Base-by-base conservation (phyloP, 1,140 invertebrate species). In the Drosophila mauritiana region DNA sequence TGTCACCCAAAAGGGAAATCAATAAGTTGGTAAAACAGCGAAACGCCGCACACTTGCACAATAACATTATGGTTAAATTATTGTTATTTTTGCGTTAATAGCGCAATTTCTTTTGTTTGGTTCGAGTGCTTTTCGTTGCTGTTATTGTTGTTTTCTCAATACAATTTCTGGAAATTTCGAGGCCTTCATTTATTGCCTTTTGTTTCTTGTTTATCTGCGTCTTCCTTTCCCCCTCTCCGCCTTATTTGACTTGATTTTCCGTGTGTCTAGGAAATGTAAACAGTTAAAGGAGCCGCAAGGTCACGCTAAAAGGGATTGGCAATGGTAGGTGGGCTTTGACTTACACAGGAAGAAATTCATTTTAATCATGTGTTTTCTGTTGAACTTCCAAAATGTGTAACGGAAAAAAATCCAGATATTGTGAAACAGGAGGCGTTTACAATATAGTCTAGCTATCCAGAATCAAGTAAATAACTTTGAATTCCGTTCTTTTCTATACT, bases 21-120 rank as follows among this genome's bases (percentile, higher is more conserved):
- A 74, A 85, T 85, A 85, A 74, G 70, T 86, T 78, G 74, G n/a
- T 63, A 74, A 86, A 69, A 86, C 62, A 81, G 65, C 48, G 3
- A 75, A 57, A 75, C 48, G 57, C 27, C 57, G 58, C 69, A 54
- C 59, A 63, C 59, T 59, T 25, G 10, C 7, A 59, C 22, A 65
- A 64, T 58, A 20, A 10, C 27, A 8, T 31, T n/a, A 15, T 31
- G 20, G 2, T 49, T 45, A 17, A 36, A 37, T 27, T 15, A 27
- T 4, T 5, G 10, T 13, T 15, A 13, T 34, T 45, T 51, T 43
- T n/a, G 22, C 27, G 49, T 25, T n/a, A 17, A 15, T 15, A 15
- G 10, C 15, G 15, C 8, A 17, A 17, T 34, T 12, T 59, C 27
- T 42, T 42, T 40, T 58, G 11, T 25, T 5, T 40, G 31, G 7